phyloP scores from a whole-genome alignment of 2,797 vertebrate genomes.

The Buceros bicornis region DNA sequence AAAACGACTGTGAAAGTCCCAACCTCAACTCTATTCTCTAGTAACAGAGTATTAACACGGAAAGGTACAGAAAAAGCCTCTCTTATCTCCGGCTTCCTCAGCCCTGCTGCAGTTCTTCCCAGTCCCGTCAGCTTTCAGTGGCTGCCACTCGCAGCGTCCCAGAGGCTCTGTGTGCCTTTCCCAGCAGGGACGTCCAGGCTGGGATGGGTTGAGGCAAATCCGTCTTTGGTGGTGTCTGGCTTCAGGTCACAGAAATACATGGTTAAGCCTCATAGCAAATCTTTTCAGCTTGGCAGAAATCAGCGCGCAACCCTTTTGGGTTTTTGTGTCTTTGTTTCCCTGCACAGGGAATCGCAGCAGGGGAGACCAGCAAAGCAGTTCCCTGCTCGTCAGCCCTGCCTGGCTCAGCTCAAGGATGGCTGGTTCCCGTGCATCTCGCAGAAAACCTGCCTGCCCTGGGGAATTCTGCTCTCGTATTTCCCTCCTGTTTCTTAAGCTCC shows the following conservation, averaged over 20 bases:
- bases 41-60: neutral
- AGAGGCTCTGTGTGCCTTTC: neutral
- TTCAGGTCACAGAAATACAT: neutral
- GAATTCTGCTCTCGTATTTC: too few relatives aligned
- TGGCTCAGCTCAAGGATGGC: neutral
- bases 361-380: accelerated
- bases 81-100: neutral
- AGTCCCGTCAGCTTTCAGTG: neutral
- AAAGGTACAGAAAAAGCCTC: neutral
- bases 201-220: accelerated
- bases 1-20: neutral
- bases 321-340: accelerated
- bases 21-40: neutral
- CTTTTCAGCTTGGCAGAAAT: neutral
- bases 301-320: neutral
- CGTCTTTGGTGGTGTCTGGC: accelerated
- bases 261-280: neutral
- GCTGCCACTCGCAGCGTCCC: accelerated
- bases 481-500: neutral
- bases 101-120: neutral
- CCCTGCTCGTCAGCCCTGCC: neutral
- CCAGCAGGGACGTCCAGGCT: neutral
- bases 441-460: too few relatives aligned
- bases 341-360: accelerated
- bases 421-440: accelerated